Conservation (phyloP, 2,113 vertebrate species). For the Maccullochella peelii region DNA sequence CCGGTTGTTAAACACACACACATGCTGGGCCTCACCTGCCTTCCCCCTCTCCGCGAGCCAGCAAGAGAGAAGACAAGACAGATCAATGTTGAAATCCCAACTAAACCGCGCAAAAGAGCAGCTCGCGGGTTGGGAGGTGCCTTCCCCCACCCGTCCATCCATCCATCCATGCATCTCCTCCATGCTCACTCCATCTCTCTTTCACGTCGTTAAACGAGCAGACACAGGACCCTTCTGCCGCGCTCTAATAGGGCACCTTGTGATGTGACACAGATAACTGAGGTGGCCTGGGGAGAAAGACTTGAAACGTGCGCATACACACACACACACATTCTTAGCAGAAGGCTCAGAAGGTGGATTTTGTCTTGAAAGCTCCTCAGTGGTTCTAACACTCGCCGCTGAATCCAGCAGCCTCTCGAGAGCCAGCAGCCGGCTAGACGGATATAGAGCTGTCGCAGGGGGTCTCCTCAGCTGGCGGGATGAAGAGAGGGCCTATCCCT, state of each 20-base stretch:
- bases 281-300: conserved; percentile 75
- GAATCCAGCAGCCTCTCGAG: conserved; percentile 72
- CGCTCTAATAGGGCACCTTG: conserved; percentile 77
- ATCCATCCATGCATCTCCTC: conserved; percentile 54
- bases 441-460: conserved; percentile 67
- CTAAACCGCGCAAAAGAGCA: conserved; percentile 67
- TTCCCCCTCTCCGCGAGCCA: conserved; percentile 23
- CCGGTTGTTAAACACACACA: conserved; percentile 71
- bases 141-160: conserved; percentile 43
- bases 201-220: conserved; percentile 72
- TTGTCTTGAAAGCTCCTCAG: conserved; percentile 81
- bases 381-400: conserved; percentile 69
- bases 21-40: conserved; percentile 72
- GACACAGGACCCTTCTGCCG: conserved; percentile 79
- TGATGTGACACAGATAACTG: conserved; percentile 82
- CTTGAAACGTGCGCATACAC: conserved; percentile 75
- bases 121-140: conserved; percentile 55
- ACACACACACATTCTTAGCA: conserved; percentile 29
- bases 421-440: conserved; percentile 48
- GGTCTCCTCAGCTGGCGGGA: conserved; percentile 79
- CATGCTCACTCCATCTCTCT: conserved; percentile 55
- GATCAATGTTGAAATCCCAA: conserved; percentile 82
- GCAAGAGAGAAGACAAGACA: conserved; percentile 61
- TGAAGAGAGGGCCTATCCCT: conserved; percentile 77
- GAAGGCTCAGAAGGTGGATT: conserved; percentile 81